These are phyloP conservation scores for Sparidentex hasta DNA, from an alignment of 2,797 vertebrate species.

Conservation along the genomic window DNA sequence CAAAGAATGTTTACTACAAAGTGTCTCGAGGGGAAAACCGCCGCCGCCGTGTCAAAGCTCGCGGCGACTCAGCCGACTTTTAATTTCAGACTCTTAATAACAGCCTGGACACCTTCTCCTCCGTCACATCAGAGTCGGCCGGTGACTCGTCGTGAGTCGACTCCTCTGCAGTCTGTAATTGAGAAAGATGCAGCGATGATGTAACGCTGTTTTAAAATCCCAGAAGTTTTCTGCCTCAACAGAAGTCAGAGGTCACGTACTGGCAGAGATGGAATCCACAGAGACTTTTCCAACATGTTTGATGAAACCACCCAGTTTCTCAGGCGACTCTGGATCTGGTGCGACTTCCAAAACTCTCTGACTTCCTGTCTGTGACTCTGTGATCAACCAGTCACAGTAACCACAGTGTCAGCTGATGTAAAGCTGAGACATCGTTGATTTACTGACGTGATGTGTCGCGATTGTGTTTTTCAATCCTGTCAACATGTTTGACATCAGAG, in stretches of 20 bases:
- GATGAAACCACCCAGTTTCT: background rate
- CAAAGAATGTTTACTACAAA: slow-evolving; percentile 73
- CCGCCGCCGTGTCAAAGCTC: slow-evolving; percentile 40
- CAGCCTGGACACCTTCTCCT: slow-evolving; percentile 50
- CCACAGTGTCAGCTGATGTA: no score
- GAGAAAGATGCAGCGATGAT: slow-evolving; percentile 7
- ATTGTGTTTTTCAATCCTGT: no score
- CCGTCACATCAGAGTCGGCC: slow-evolving; percentile 32
- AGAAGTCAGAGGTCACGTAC: slow-evolving; percentile 25
- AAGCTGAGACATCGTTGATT: no score
- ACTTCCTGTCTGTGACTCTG: background rate
- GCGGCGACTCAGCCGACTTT: slow-evolving; percentile 38
- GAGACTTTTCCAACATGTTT: background rate
- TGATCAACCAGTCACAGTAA: no score
- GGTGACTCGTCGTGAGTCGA: background rate
- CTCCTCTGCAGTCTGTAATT: slow-evolving; percentile 35
- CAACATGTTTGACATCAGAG: no score
- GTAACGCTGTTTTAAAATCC: slow-evolving; percentile 20
- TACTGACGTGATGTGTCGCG: no score
- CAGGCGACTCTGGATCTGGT: background rate
- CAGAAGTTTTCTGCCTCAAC: background rate
- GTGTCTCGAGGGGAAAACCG: slow-evolving; percentile 19
- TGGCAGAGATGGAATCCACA: background rate
- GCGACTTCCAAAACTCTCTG: no score
- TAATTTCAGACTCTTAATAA: slow-evolving; percentile 55